Evolutionary conservation across 2,797 vertebrate genomes (phyloP).

Genomic region (Notoglanidium macrostoma): DNA sequence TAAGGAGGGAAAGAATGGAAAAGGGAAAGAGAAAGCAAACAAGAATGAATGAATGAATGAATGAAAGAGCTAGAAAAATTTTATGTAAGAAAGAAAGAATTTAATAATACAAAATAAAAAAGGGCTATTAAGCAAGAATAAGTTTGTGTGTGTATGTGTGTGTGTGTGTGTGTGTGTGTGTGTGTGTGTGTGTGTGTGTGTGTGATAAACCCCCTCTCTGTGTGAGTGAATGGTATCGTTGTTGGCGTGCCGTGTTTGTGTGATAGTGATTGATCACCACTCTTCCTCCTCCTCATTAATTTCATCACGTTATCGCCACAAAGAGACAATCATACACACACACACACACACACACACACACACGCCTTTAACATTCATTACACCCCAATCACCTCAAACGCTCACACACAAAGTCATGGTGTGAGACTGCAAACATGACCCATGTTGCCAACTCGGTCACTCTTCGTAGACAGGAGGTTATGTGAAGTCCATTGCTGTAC

Average conservation of each 20-base stretch:
- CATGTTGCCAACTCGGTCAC: not conserved
- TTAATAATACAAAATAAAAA: not conserved
- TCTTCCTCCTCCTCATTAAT: slow-evolving; percentile 98
- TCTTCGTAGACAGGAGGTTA: not conserved
- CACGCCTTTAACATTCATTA: slow-evolving; percentile 28
- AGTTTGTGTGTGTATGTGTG: not conserved
- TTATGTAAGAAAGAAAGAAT: not conserved
- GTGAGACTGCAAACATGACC: not conserved
- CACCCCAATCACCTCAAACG: slow-evolving; percentile 78
- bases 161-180: no score
- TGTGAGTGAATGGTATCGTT: not conserved
- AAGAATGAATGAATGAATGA: not conserved
- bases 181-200: not conserved
- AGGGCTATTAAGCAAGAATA: not conserved
- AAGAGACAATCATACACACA: slow-evolving; percentile 98
- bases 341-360: not conserved
- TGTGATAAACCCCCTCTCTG: not conserved
- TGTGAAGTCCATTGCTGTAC: not conserved
- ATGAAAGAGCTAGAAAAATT: not conserved
- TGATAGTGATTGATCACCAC: slow-evolving; percentile 96
- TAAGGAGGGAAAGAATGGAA: not conserved
- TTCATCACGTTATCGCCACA: slow-evolving; percentile 99
- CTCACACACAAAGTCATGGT: slow-evolving; percentile 66
- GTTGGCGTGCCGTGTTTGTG: slow-evolving; percentile 59
- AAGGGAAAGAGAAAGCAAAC: not conserved